Evolutionary conservation across 2,113 vertebrate genomes (phyloP).

Genomic region (Azemiops feae): DNA sequence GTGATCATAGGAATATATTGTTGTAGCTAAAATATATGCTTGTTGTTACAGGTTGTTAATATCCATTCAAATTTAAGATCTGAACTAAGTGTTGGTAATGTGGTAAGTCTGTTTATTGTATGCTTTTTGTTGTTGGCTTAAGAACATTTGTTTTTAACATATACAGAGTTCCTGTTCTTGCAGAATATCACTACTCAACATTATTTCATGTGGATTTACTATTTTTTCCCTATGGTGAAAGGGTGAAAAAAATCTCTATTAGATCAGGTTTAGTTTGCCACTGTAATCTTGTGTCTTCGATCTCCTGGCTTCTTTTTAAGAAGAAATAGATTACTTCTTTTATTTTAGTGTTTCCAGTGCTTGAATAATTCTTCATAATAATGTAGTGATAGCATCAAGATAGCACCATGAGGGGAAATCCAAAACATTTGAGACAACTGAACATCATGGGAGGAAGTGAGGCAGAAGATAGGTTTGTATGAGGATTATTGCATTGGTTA

Average conservation of each 20-base stretch:
- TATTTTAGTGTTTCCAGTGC: background rate
- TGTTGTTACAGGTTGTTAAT: slow-evolving; percentile 78
- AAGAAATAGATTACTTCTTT: background rate
- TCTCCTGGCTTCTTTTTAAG: background rate
- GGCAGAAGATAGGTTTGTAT: background rate
- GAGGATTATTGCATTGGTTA: background rate
- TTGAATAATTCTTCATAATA: background rate
- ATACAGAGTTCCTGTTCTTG: background rate
- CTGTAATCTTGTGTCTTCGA: background rate
- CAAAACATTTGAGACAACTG: background rate
- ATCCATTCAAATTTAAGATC: slow-evolving; percentile 80
- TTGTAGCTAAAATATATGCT: slow-evolving; percentile 1
- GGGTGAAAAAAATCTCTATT: background rate
- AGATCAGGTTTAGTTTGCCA: background rate
- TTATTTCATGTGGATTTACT: background rate
- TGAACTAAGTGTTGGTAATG: slow-evolving; percentile 75
- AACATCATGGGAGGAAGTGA: too few species aligned
- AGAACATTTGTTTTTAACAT: background rate
- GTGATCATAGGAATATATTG: background rate
- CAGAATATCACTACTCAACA: background rate
- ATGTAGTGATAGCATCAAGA: background rate
- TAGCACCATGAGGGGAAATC: background rate
- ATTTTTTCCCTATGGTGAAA: too few species aligned
- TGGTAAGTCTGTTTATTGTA: slow-evolving; percentile 71
- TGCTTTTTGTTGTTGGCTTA: background rate